Base-by-base conservation (phyloP, 2,888 invertebrate species). In the Allolobophora icterica region DNA sequence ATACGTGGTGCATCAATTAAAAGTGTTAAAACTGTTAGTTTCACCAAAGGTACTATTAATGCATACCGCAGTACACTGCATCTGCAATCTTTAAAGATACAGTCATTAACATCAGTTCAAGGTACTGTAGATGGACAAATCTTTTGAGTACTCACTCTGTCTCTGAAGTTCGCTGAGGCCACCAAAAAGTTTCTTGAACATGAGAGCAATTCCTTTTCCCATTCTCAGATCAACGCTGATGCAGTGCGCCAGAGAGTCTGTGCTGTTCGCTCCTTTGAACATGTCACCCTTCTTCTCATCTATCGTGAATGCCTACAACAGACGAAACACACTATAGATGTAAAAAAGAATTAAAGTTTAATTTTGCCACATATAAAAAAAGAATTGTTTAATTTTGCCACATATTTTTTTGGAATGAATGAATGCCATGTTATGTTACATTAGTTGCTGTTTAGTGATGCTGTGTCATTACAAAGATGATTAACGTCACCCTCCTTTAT, bases 141-240 rank as follows among this genome's bases (percentile, higher is more conserved):
- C 71, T 71, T 11, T 13, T 87, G 87, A 87, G 3, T 87, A 90
- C 90, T 38, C 21, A 89, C 90, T 90, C 94, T 95, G 95, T 33
- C 90, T 87, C 89, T 93, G 92, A 17, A 95, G 92, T 91, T 95
- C 94, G 35, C 93, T 89, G 13, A 95, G 92, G 5, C 94, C 93
- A 35, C 94, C 94, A 93, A 95, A 95, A 87, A 94, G 95, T 34
- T 94, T 93, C 92, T 95, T 95, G 93, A 95, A 95, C 11, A 94
- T 45, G 0, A 93, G 94, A 35, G 95, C 95, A 89, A 95, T 95
- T 17, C 95, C 95, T 93, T 95, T 95, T 0, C 95, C 94, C 95
- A 95, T 95, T 21, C 92, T 91, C 30, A 94, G 91, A 91, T 95
- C 95, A 91, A 93, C 93, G 92, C 95, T 95, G 90, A 95, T 94